Percentiles rank a stretch among this genome's conserved stretches.
phyloP scores from a whole-genome alignment of 2,113 vertebrate genomes.

The Cochlearius cochlearius region DNA sequence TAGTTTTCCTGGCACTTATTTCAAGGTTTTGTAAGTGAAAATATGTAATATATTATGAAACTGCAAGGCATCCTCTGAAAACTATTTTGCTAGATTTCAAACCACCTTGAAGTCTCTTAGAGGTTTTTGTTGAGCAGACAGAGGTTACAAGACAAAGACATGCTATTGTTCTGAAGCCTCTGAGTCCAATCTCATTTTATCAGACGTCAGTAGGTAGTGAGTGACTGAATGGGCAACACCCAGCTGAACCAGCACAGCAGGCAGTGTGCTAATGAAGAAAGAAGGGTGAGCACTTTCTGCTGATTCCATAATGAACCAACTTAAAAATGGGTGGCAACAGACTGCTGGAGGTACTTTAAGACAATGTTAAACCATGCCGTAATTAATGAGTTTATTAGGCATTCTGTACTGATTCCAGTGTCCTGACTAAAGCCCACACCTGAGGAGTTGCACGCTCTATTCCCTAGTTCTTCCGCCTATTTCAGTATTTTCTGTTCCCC shows the following conservation, averaged over 20 bases:
- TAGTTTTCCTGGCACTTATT: conserved; percentile 1
- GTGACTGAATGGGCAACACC: neutral
- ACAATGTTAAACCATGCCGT: neutral
- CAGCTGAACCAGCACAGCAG: neutral
- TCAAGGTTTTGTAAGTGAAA: neutral
- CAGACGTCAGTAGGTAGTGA: neutral
- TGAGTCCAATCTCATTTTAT: neutral
- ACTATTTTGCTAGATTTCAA: neutral
- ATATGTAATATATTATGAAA: neutral
- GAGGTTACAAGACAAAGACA: neutral
- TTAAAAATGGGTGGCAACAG: neutral
- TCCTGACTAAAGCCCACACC: neutral
- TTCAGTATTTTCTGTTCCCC: neutral
- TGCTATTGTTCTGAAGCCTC: neutral
- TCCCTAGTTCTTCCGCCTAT: neutral
- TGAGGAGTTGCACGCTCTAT: neutral
- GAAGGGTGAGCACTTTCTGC: neutral
- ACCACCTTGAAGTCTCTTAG: neutral
- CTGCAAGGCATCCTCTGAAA: neutral
- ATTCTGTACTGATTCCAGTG: neutral
- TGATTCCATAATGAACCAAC: neutral
- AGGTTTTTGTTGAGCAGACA: neutral
- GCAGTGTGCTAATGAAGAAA: neutral
- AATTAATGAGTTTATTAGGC: neutral
- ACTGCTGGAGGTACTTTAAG: neutral